Base-by-base conservation (phyloP, 2,113 vertebrate genomes). In the Arothron firmamentum region DNA sequence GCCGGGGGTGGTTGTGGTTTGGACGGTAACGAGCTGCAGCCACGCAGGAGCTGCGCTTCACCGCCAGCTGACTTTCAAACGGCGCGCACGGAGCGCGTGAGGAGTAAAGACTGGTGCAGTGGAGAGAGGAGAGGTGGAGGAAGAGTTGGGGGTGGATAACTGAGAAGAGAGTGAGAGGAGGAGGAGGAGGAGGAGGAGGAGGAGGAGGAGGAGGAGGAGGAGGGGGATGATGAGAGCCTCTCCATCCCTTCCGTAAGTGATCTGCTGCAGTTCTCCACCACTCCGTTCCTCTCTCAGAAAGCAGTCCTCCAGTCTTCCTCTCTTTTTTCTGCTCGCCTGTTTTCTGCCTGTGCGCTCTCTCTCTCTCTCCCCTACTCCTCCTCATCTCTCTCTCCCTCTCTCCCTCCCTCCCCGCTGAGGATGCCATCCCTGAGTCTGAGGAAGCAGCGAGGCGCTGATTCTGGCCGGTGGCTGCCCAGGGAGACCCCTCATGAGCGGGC, bases 361-460 rank as follows among this genome's bases (percentile, higher is more conserved):
- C 77, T 57, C 66, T 11, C 18, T 65, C 60, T 70, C 63, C 59
- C 93, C 90, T 20, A 2, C 43, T 46, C 45, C 17, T 12, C 12
- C 45, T 46, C 45, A 16, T 46, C 45, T 45, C 43, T 45, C 70
- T 61, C 25, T 67, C 82, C 77, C 71, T 47, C 75, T 71, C 73
- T 75, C 79, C 77, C 76, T 57, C 62, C 13, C 18, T 66, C 59
- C 66, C 60, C 90, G 2, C 85, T 89, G 93, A 96, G 78, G 94
- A 99, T 96, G 96, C 94, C 92, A 94, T 91, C 90, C 94, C 90
- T 85, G 86, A 93, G 93, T 94, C 89, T 89, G 93, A 95, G 92
- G 92, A 96, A 91, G 88, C 94, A 86, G 92, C 94, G 89, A 92
- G 92, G 91, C 93, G 67, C 60, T 82, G 93, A 89, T 89, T 88